Evolutionary conservation across 2,797 vertebrate species (phyloP).

Genomic region (Falco columbarius): DNA sequence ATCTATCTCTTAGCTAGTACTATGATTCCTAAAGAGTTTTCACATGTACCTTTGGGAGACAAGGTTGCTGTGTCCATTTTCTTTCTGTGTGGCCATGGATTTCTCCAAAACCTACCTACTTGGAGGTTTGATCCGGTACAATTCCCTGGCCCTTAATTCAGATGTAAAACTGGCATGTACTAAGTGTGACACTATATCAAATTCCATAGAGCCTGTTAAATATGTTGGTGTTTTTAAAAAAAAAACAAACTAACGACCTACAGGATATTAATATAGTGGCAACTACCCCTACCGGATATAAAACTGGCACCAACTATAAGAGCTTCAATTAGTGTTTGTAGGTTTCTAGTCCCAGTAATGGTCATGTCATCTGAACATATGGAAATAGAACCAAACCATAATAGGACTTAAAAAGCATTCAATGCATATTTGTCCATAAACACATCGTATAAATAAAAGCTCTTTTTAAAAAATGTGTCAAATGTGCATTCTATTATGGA

Average conservation of each 20-base stretch:
- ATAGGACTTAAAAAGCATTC: constrained; percentile 72
- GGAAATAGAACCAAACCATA: constrained; percentile 74
- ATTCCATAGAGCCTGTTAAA: constrained; percentile 48
- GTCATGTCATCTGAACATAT: constrained; percentile 73
- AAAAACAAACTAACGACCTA: constrained; percentile 54
- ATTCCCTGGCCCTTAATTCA: constrained; percentile 18
- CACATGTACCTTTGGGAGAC: not conserved
- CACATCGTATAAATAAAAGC: constrained; percentile 74
- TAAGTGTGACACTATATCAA: constrained; percentile 10
- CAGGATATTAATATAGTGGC: constrained; percentile 76
- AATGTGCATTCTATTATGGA: constrained; percentile 72
- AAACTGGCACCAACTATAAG: constrained; percentile 65
- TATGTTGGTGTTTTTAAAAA: not conserved
- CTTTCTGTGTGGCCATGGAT: not conserved
- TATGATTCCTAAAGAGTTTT: constrained; percentile 6
- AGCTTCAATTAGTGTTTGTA: constrained; percentile 54
- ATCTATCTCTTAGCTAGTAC: not conserved
- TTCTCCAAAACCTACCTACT: not conserved
- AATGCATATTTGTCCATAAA: constrained; percentile 75
- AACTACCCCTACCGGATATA: constrained; percentile 56
- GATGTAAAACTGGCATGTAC: not conserved
- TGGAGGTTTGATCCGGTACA: constrained; percentile 43
- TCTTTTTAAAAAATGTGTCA: constrained; percentile 55
- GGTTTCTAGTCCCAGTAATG: constrained; percentile 42
- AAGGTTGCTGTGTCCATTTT: not conserved